Evolutionary conservation across 2,888 invertebrate species (phyloP).

Genomic region (Drosophila histrio): DNA sequence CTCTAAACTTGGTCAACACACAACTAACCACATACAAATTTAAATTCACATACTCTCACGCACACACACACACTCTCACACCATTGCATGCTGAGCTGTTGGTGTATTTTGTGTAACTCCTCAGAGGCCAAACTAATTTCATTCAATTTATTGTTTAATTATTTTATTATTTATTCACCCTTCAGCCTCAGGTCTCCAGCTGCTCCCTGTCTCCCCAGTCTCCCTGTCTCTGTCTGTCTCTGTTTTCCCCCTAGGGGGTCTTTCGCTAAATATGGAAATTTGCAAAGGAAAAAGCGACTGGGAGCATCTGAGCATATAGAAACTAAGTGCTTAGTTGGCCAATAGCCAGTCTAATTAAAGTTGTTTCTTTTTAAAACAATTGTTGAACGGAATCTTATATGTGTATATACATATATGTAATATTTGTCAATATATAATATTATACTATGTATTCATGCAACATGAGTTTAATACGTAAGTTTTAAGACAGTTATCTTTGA

Average conservation of each 20-base stretch:
- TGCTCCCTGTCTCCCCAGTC: conserved; percentile 22
- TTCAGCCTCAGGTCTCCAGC: conserved; percentile 42
- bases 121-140: conserved; percentile 68
- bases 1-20: conserved; percentile 22
- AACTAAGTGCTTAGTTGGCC: conserved; percentile 30
- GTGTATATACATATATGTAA: not conserved
- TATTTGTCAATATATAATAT: too few species aligned
- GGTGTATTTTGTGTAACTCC: conserved; percentile 43
- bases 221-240: conserved; percentile 2
- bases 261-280: conserved; percentile 46
- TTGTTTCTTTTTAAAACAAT: not conserved
- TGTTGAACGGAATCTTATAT: not conserved
- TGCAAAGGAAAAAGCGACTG: conserved; percentile 11
- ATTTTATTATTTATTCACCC: conserved; percentile 73
- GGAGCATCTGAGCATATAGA: conserved; percentile 14
- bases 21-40: conserved; percentile 20
- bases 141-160: conserved; percentile 79
- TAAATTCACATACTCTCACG: conserved; percentile 4
- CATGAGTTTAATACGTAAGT: too few species aligned
- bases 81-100: conserved; percentile 34
- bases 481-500: too few species aligned
- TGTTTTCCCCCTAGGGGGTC: conserved; percentile 16
- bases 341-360: conserved; percentile 11
- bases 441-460: too few species aligned
- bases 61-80: conserved; percentile 17